Evolutionary conservation across 2,888 invertebrate genomes (phyloP), one percentile per base, ranked within the genome.

Genomic region (Balanococcus diminutus): DNA sequence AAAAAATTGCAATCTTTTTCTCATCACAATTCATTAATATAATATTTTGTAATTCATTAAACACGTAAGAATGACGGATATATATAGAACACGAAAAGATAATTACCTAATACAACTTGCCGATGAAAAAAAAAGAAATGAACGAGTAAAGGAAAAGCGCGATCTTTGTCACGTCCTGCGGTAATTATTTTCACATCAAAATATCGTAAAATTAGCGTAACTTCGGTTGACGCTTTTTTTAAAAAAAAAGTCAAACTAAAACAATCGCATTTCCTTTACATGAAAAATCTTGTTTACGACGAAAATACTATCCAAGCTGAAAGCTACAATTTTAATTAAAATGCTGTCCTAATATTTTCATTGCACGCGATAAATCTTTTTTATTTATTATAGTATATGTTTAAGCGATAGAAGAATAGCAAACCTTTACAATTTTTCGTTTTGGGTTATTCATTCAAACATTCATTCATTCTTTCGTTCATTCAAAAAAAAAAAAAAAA

Each of bases 291-390:
- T 75, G 75, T 75, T 32, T 25, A 75, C 75, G n/a, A 32, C 75
- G 32, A 75, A 67, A 75, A 5, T 75, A 25, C 75, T 36, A 75
- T 75, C 25, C 75, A 75, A 75, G 75, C 75, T 75, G 75, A 75
- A 75, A 75, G 32, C 75, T 31, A 75, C 75, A 25, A 75, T 75
- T 75, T 75, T 75, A 75, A 75, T 75, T 75, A 75, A 75, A 75
- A 75, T 19, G 75, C 75, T 75, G 75, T 75, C 75, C 75, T 75
- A 75, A 75, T 75, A 75, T 75, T 75, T 75, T 75, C 75, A 32
- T 75, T 75, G 31, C 75, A 75, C 75, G 75, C 75, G 75, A 75
- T 75, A 75, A 75, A 75, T 75, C 75, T 75, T 75, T 75, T 75
- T 75, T 75, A 75, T 75, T 75, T 75, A 75, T 75, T 75, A 75